phyloP scores from a whole-genome alignment of 2,797 vertebrate genomes.

The Apogon talboti region DNA sequence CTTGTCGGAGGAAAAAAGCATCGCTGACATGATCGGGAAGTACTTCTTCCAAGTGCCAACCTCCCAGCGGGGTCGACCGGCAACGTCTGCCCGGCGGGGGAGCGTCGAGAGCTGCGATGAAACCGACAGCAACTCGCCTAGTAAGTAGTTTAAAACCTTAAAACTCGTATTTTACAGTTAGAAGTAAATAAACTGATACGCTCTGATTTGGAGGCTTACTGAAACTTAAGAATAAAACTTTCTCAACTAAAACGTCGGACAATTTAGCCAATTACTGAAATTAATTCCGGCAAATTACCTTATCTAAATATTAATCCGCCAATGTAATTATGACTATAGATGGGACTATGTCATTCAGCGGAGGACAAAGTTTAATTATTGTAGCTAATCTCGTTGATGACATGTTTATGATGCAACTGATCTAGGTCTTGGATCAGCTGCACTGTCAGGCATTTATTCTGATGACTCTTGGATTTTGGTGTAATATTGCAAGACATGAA shows the following conservation, averaged over 20 bases:
- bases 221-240: too few species aligned
- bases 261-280: too few species aligned
- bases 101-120: constrained; percentile 71
- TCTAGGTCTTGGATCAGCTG: constrained; percentile 55
- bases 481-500: neutral
- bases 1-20: constrained; percentile 63
- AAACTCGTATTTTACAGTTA: too few species aligned
- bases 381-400: neutral
- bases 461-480: neutral
- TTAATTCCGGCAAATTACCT: too few species aligned
- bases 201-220: too few species aligned
- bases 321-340: accelerated
- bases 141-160: constrained; percentile 63
- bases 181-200: too few species aligned
- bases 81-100: constrained; percentile 50
- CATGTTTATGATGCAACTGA: constrained; percentile 41
- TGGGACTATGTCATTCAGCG: neutral
- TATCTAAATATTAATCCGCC: constrained; percentile 15
- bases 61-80: constrained; percentile 12
- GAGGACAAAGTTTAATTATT: neutral
- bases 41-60: constrained; percentile 56
- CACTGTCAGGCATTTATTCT: constrained; percentile 11
- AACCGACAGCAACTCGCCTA: constrained; percentile 38
- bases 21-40: constrained; percentile 68
- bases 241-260: too few species aligned